These are phyloP conservation scores for Zygothrica quintamaculata DNA, from an alignment of 2,888 invertebrate genomes.

Conservation along the genomic window DNA sequence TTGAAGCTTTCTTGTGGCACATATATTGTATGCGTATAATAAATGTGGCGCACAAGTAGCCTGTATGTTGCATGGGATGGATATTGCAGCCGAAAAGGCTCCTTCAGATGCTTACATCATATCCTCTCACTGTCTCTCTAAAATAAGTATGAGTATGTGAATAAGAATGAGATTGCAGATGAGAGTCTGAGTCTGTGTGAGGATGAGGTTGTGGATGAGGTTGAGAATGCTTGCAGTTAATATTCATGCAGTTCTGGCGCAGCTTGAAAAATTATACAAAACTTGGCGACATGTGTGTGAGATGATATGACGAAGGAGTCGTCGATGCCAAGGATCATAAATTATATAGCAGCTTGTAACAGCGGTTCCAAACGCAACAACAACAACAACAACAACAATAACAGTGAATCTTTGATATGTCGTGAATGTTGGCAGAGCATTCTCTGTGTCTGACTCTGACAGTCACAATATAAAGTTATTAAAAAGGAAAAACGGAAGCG, in stretches of 20 bases:
- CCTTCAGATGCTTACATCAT: slow-evolving; percentile 20
- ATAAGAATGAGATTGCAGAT: no score
- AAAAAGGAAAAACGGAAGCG: slow-evolving; percentile 62
- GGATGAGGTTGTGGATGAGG: no score
- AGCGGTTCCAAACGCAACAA: slow-evolving; percentile 30
- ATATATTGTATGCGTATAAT: slow-evolving; percentile 39
- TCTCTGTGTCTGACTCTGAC: slow-evolving; percentile 57
- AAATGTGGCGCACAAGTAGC: slow-evolving; percentile 52
- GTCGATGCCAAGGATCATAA: slow-evolving; percentile 74
- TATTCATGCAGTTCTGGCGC: slow-evolving; percentile 74
- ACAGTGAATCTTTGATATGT: slow-evolving; percentile 54
- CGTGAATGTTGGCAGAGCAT: slow-evolving; percentile 43
- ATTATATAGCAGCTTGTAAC: slow-evolving; percentile 74
- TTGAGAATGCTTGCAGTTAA: slow-evolving; percentile 76
- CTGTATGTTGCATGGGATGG: background rate
- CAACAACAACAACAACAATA: slow-evolving; percentile 20
- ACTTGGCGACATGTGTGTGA: slow-evolving; percentile 66
- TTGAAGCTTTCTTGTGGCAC: slow-evolving; percentile 61
- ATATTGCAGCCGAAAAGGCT: slow-evolving; percentile 27
- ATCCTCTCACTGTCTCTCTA: background rate
- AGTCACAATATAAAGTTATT: slow-evolving; percentile 71
- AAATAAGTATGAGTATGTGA: no score
- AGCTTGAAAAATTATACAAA: slow-evolving; percentile 67
- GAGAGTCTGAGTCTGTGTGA: no score
- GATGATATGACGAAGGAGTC: slow-evolving; percentile 47